Conservation (phyloP, 2,888 invertebrate genomes). For the Orgyia antiqua region DNA sequence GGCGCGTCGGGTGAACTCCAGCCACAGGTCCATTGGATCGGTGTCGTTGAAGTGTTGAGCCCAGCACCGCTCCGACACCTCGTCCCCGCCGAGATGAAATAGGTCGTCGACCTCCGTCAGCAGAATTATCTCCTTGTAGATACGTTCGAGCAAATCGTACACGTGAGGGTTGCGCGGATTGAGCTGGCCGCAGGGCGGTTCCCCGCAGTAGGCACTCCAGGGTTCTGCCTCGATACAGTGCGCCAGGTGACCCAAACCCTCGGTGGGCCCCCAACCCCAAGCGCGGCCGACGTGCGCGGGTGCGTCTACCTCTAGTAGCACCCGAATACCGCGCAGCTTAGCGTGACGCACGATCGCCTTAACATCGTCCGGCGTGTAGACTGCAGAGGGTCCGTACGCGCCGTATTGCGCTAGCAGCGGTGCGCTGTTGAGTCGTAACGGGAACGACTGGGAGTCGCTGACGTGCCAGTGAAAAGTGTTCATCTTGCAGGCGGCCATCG, state of each 20-base stretch:
- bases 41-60: conserved; percentile 84
- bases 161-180: conserved; percentile 89
- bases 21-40: conserved; percentile 87
- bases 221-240: conserved; percentile 89
- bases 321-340: conserved; percentile 88
- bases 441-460: conserved; percentile 95
- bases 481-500: conserved; percentile 92
- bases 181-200: conserved; percentile 91
- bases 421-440: conserved; percentile 85
- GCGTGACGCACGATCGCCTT: conserved; percentile 87
- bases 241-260: conserved; percentile 87
- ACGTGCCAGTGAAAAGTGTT: conserved; percentile 97
- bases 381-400: conserved; percentile 88
- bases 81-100: conserved; percentile 91
- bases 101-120: conserved; percentile 87
- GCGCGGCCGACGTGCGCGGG: conserved; percentile 94
- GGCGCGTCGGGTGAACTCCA: conserved; percentile 84
- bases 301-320: conserved; percentile 93
- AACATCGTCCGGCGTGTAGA: conserved; percentile 85
- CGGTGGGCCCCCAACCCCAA: conserved; percentile 89
- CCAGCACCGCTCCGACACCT: conserved; percentile 91
- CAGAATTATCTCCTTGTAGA: conserved; percentile 86
- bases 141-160: conserved; percentile 83
- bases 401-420: conserved; percentile 90
- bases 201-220: conserved; percentile 88